Conservation (phyloP, 2,888 invertebrate species). For the Tipula vernalis region DNA sequence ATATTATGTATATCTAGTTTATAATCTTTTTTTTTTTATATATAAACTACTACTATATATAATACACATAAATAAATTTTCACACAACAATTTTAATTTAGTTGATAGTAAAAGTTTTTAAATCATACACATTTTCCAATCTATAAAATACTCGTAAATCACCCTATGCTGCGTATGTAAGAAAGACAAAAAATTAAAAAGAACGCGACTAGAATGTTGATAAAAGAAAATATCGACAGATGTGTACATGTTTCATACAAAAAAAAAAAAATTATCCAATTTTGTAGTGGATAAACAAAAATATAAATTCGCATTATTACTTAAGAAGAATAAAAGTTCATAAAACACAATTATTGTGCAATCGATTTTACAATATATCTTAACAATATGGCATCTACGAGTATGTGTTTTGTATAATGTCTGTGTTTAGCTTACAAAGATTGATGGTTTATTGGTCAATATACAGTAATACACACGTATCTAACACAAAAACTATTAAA, state of each 20-base stretch:
- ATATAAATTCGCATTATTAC: neutral
- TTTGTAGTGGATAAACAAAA: neutral
- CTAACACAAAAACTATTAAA: neutral
- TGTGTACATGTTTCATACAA: neutral
- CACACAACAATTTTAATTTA: neutral
- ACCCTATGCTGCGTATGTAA: neutral
- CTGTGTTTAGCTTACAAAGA: neutral
- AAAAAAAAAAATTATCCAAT: neutral
- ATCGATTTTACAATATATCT: neutral
- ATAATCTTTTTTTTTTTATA: neutral
- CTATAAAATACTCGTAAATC: neutral
- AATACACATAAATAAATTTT: neutral
- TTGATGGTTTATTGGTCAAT: neutral
- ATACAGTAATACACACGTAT: neutral
- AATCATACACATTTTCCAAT: neutral
- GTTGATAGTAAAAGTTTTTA: neutral
- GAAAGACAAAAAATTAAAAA: neutral
- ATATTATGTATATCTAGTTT: neutral
- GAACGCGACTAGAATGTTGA: neutral
- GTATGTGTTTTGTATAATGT: neutral
- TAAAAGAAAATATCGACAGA: conserved; percentile 4
- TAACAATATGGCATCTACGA: neutral
- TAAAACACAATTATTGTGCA: neutral
- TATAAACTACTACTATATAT: neutral
- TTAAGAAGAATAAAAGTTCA: neutral